phyloP scores from a whole-genome alignment of 1,140 invertebrate species.

The Leptinotarsa undecemlineata region DNA sequence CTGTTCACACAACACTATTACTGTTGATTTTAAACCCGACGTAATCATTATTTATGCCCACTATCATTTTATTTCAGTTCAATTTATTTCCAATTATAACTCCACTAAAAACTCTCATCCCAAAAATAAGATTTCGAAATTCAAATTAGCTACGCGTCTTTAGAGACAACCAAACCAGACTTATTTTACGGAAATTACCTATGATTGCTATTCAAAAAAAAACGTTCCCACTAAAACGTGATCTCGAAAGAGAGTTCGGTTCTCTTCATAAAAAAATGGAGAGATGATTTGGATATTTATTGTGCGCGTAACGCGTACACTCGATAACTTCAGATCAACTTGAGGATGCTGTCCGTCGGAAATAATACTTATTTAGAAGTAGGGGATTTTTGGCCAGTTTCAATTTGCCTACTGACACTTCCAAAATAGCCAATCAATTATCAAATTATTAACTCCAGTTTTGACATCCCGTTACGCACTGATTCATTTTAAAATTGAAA shows the following conservation, averaged over 20 bases:
- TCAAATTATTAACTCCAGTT: no score
- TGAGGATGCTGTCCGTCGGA: no score
- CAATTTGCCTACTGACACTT: no score
- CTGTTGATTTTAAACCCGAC: conserved; percentile 21
- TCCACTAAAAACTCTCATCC: conserved; percentile 17
- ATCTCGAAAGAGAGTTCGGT: background rate
- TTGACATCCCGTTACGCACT: no score
- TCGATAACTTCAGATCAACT: no score
- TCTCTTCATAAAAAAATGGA: background rate
- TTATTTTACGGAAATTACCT: conserved; percentile 31
- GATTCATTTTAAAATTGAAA: no score
- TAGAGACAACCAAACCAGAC: conserved; percentile 23
- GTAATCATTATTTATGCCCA: conserved; percentile 23
- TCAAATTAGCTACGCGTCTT: conserved; percentile 31
- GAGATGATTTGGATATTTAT: background rate
- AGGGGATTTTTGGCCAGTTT: no score
- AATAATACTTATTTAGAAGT: no score
- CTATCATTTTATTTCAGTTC: conserved; percentile 20
- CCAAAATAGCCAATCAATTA: no score
- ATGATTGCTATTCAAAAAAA: conserved; percentile 26
- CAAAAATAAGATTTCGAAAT: conserved; percentile 27
- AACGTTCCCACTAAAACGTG: conserved; percentile 13
- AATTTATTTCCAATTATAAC: conserved; percentile 26
- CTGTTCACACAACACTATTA: conserved; percentile 16
- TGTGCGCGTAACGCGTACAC: background rate